Base-by-base conservation (phyloP, 2,797 vertebrate species). In the Botia kubotai region DNA sequence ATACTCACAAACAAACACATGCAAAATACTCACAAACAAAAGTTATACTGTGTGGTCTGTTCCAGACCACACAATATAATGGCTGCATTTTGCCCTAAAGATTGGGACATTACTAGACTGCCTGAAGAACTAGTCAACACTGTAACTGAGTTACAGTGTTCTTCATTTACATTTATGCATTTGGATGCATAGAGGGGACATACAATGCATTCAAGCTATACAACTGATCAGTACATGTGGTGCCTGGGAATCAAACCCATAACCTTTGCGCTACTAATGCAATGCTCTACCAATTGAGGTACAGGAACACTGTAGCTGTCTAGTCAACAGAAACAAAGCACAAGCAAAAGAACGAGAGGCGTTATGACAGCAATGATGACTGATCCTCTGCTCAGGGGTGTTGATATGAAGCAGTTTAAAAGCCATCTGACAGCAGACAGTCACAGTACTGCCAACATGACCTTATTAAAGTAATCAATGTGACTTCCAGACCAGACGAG, bases 401-500 rank as follows among this genome's bases (percentile, higher is more conserved):
- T 78, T 78, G 39, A 78, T 82, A 85, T 48, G 84, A 76, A 36
- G 17, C 77, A 85, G 23, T 70, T 70, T 33, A 62, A 69, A n/a
- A 36, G 17, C 16, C 53, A 69, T 55, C 19, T 39, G 71, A 83
- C 81, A 82, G 85, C 66, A 1, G 72, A 83, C 36, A 62, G 81
- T 58, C 17, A 75, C 72, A 65, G 57, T 43, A 78, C 0, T 71
- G 85, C 82, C 66, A 55, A 48, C 79, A 63, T 63, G 55, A 82
- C 84, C 85, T 86, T 46, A 70, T 90, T 90, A 90, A 72, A 84
- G 72, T 86, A 84, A 88, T 90, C 87, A 80, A 79, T 83, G 86
- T 88, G 86, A 86, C 66, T 68, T 75, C 60, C 43, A 67, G 58
- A 65, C 33, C 53, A 74, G 19, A 80, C 68, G 7, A 73, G 29